Evolutionary conservation across 2,113 vertebrate genomes (phyloP).

Genomic region (Elanus axillaris): DNA sequence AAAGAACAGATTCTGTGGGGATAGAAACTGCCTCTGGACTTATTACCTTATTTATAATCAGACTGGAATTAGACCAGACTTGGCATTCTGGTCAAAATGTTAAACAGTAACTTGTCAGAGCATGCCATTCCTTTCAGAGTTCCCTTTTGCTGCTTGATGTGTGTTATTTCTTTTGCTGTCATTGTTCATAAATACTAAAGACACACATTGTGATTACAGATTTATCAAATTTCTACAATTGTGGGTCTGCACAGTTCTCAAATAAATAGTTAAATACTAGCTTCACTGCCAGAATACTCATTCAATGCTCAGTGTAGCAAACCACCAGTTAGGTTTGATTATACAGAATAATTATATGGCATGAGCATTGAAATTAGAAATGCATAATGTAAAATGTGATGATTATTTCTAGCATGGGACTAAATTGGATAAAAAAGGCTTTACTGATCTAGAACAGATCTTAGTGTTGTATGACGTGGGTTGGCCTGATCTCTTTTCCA

Average conservation of each 20-base stretch:
- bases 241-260: not conserved
- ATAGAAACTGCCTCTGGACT: not conserved
- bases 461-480: not conserved
- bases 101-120: not conserved
- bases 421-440: constrained; percentile 28
- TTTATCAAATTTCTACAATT: constrained; percentile 20
- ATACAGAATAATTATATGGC: constrained; percentile 46
- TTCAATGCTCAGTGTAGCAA: not conserved
- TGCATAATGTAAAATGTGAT: constrained; percentile 8
- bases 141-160: not conserved
- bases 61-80: not conserved
- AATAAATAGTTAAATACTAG: not conserved
- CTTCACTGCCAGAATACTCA: not conserved
- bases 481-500: not conserved
- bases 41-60: not conserved
- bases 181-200: not conserved
- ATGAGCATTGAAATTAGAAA: constrained; percentile 51
- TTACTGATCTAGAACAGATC: constrained; percentile 22
- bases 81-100: not conserved
- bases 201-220: not conserved
- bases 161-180: not conserved
- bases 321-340: constrained; percentile 30
- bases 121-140: not conserved
- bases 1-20: not conserved
- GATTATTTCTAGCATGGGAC: constrained; percentile 34